phyloP scores from a whole-genome alignment of 2,888 invertebrate genomes.

The Pristionchus fissidentatus region DNA sequence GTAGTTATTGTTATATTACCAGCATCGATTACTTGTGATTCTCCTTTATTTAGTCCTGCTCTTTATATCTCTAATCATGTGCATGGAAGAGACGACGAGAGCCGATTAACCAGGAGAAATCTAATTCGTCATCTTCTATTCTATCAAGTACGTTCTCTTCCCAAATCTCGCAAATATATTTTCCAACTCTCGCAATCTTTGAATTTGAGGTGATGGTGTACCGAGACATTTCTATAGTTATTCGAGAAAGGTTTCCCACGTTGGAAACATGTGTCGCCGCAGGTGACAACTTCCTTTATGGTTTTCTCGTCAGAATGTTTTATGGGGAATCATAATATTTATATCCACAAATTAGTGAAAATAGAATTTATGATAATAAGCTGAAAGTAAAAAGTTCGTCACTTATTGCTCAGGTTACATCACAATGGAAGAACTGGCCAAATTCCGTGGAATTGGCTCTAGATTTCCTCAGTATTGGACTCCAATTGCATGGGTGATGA shows the following conservation, averaged over 20 bases:
- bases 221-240: conserved; percentile 18
- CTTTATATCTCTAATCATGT: conserved; percentile 28
- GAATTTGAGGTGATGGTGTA: conserved; percentile 35
- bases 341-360: too few relatives aligned
- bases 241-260: conserved; percentile 45
- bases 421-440: conserved; percentile 4
- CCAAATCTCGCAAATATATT: too few relatives aligned
- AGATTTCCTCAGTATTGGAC: conserved; percentile 46
- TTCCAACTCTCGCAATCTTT: background rate
- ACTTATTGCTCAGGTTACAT: conserved; percentile 23
- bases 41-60: background rate
- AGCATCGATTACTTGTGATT: background rate
- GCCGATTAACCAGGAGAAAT: conserved; percentile 33
- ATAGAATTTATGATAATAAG: too few relatives aligned
- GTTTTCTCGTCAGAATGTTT: background rate
- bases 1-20: background rate
- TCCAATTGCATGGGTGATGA: conserved; percentile 44
- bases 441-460: conserved; percentile 9
- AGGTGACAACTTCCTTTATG: background rate
- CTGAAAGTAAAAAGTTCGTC: background rate
- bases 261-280: conserved; percentile 40
- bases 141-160: conserved; percentile 41
- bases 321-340: too few relatives aligned
- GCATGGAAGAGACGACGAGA: conserved; percentile 18
- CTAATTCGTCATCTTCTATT: conserved; percentile 31